These are phyloP conservation scores for Alectoris magna DNA, from an alignment of 2,797 vertebrate species.

Conservation along the genomic window DNA sequence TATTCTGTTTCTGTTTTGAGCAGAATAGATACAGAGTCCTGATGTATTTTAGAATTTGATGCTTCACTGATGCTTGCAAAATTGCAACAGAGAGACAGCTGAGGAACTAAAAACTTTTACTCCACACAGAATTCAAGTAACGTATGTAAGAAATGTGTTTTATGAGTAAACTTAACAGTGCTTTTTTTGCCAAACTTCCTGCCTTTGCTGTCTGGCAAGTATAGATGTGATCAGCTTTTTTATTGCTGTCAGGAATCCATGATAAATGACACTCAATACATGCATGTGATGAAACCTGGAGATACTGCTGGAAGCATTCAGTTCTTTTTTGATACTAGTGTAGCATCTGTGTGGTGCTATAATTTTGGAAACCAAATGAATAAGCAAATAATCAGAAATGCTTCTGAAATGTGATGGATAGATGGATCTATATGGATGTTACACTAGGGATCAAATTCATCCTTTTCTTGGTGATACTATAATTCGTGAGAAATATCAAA, in stretches of 20 bases:
- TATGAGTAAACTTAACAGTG: not conserved
- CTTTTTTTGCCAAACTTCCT: not conserved
- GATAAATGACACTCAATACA: constrained; percentile 5
- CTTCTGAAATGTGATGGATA: constrained; percentile 45
- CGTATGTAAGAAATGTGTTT: not conserved
- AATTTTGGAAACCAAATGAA: constrained; percentile 55
- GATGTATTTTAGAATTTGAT: not conserved
- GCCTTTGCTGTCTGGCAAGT: not conserved
- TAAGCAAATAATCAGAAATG: constrained; percentile 34
- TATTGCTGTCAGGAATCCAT: not conserved
- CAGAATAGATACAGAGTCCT: not conserved
- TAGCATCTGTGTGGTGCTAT: constrained; percentile 3
- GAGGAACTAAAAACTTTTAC: not conserved
- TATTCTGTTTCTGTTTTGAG: not conserved
- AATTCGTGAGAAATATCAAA: constrained; percentile 55
- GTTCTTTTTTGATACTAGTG: constrained; percentile 25
- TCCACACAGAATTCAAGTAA: not conserved
- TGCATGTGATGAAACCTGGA: constrained; percentile 35
- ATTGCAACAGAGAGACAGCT: not conserved
- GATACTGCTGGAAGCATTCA: constrained; percentile 43
- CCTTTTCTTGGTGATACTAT: constrained; percentile 52
- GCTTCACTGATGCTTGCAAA: not conserved
- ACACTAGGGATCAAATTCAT: constrained; percentile 49
- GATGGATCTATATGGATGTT: constrained; percentile 27
- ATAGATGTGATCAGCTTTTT: constrained; percentile 6